Evolutionary conservation across 2,888 invertebrate genomes (phyloP), one percentile per base, ranked within the genome.

Genomic region (Drosophila antonietae): DNA sequence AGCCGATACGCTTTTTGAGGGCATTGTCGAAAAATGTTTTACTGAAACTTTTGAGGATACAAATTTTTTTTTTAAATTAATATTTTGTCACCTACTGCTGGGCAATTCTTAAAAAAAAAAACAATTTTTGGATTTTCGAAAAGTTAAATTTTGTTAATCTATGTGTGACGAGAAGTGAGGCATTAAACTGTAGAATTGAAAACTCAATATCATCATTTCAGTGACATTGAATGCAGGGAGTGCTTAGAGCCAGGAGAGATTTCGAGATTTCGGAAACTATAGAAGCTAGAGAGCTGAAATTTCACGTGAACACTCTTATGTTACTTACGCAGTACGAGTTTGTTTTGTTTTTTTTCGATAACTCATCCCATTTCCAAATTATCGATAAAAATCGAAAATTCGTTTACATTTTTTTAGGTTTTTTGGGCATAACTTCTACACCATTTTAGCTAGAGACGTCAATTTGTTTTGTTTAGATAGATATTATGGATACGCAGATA

Each of bases 171-270:
- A 37, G 18, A 52, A 83, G 44, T 88, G 69, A 66, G 56, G 61
- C 33, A 46, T 9, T 43, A 9, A 20, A 9, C 2, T 33, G 14
- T 46, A 23, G n/a, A 0, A 12, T 14, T 10, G 3, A 18, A 39
- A 15, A 15, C 4, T 23, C 35, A 3, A 39, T 2, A 23, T 18
- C 0, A 3, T 12, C 31, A n/a, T n/a, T 23, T 9, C 0, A 31
- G 8, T 81, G 87, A 83, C 87, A 81, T 15, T 39, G 14, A 39
- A 44, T 4, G 9, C 47, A 57, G 31, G 9, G 86, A 44, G 9
- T 64, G 31, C 73, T 68, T 6, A 6, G 33, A 28, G 3, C 20
- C 20, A n/a, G n/a, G n/a, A n/a, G n/a, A n/a, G n/a, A n/a, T n/a
- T n/a, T n/a, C n/a, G n/a, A n/a, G n/a, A n/a, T n/a, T n/a, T n/a